Base-by-base conservation (phyloP, 1,140 invertebrate species). In the Macrobrachium nipponense region DNA sequence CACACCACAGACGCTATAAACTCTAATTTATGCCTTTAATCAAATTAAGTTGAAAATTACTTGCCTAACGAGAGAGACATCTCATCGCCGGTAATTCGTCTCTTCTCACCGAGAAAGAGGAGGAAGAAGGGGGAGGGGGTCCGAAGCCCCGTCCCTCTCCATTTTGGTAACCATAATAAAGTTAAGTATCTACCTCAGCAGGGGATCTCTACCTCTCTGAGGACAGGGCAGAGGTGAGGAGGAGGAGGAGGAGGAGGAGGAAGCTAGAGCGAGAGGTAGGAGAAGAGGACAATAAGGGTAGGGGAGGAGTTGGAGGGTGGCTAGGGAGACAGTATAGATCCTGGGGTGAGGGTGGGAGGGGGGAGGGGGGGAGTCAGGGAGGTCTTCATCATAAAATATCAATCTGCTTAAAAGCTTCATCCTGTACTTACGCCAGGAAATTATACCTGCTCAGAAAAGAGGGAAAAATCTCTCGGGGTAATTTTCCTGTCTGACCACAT, bases 41-140 rank as follows among this genome's bases (percentile, higher is more conserved):
- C 51, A 51, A 51, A 51, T 51, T 51, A 51, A 51, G 51, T 51
- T 51, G 3, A 51, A 51, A 51, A 51, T 51, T 2, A 51, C 51
- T 51, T 51, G 7, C 12, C 51, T 51, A 51, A 8, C 51, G 51
- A 51, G 51, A 51, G 8, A 51, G 8, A 51, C 12, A 51, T 51
- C 8, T 51, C 51, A 51, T 51, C 51, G 12, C 51, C 51, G 51
- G 51, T 51, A 51, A 51, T 51, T 51, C 8, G 51, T 12, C 51
- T 51, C 51, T 76, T 58, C 59, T 76, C 59, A 3, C 44, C n/a
- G 51, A 76, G 73, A 36, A 17, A 58, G 15, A n/a, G 73, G 44
- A 27, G 23, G 43, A 51, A 58, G 73, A 51, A 75, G 73, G 73
- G 68, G 73, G 59, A 27, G 73, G 8, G 51, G 51, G 51, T 51